Evolutionary conservation across 37 sponge, comb jelly and placozoan species (phyloP).

Genomic region (Mnemiopsis leidyi): DNA sequence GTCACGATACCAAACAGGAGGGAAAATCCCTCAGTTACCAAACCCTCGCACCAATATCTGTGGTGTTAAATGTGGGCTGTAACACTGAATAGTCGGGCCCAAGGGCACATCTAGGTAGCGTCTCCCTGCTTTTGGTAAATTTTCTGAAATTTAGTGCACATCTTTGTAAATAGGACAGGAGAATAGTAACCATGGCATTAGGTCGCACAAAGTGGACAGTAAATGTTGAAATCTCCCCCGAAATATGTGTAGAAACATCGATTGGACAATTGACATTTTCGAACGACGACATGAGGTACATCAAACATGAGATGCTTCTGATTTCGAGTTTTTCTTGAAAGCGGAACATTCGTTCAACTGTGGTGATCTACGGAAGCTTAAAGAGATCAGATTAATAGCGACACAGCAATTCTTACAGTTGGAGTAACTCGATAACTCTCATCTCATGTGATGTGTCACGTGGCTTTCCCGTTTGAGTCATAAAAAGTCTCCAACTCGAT

Average conservation of each 20-base stretch:
- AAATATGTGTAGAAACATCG: too few relatives aligned
- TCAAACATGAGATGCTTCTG: too few relatives aligned
- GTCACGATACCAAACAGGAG: background rate
- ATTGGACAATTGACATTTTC: too few relatives aligned
- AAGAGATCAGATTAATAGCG: background rate
- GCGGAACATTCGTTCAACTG: too few relatives aligned
- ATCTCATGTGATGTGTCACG: background rate
- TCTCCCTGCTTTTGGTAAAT: background rate
- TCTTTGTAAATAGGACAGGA: background rate
- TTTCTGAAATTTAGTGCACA: background rate
- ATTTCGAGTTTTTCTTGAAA: too few relatives aligned
- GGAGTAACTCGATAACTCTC: background rate
- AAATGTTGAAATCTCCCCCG: background rate
- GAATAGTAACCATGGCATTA: background rate
- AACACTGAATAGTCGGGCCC: background rate
- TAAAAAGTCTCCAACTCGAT: background rate
- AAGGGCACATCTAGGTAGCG: background rate
- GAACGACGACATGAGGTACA: too few relatives aligned
- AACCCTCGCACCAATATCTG: background rate
- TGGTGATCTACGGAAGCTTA: too few relatives aligned
- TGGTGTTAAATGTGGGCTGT: background rate
- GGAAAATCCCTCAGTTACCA: too few relatives aligned
- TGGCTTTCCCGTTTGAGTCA: background rate
- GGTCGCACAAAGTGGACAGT: background rate
- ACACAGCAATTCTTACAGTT: background rate